Evolutionary conservation across 2,888 invertebrate species (phyloP).

Genomic region (Diachrysia chrysitis): DNA sequence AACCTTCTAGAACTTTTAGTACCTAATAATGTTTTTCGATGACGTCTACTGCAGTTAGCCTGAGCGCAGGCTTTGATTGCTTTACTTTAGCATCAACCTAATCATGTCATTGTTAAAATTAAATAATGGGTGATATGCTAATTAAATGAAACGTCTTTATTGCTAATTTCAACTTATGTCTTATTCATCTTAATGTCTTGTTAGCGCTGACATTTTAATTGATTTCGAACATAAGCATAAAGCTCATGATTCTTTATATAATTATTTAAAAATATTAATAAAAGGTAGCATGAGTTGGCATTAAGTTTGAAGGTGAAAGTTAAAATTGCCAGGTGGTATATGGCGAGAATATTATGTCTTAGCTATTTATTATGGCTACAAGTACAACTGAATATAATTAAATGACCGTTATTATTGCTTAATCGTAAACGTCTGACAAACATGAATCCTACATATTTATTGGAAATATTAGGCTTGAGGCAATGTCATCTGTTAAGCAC

Average conservation of each 20-base stretch:
- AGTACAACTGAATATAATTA: constrained; percentile 34
- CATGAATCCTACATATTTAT: constrained; percentile 21
- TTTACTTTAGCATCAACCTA: not conserved
- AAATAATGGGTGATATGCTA: not conserved
- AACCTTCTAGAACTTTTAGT: too few relatives aligned
- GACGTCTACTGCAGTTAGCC: too few relatives aligned
- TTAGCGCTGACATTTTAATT: constrained; percentile 1
- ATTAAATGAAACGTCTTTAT: not conserved
- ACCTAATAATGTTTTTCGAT: too few relatives aligned
- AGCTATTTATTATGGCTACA: constrained; percentile 25
- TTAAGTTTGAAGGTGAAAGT: constrained; percentile 28
- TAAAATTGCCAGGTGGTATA: constrained; percentile 36
- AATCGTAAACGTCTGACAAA: constrained; percentile 46
- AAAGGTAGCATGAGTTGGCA: constrained; percentile 42
- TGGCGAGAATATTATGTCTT: constrained; percentile 21
- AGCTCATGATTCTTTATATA: not conserved
- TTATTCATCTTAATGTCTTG: constrained; percentile 4
- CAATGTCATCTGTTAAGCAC: not conserved
- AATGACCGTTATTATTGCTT: constrained; percentile 34
- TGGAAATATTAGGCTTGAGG: constrained; percentile 11
- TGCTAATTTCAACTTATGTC: not conserved
- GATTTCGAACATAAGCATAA: not conserved
- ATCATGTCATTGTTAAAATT: not conserved
- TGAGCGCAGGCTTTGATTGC: too few relatives aligned
- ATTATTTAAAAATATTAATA: constrained; percentile 17